Evolutionary conservation across 2,888 invertebrate species (phyloP).

Genomic region (Acronicta aceris): DNA sequence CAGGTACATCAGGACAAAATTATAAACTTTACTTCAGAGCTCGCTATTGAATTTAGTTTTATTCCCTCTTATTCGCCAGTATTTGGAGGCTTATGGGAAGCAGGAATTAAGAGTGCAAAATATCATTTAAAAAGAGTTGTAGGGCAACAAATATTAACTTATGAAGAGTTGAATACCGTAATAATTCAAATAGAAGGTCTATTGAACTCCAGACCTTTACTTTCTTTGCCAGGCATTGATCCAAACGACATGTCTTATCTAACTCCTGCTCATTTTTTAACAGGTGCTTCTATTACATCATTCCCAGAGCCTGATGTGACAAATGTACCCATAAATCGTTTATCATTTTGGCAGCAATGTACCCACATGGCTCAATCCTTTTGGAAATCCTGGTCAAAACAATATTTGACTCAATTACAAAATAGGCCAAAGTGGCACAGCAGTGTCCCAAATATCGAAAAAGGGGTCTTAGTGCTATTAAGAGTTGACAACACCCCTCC

Average conservation of each 20-base stretch:
- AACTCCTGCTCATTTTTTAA: slow-evolving; percentile 1
- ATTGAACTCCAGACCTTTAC: neutral
- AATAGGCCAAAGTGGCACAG: slow-evolving; percentile 7
- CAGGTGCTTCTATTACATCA: slow-evolving; percentile 6
- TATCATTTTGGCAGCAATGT: slow-evolving; percentile 2
- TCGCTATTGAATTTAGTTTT: neutral
- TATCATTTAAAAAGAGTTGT: neutral
- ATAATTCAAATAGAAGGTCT: neutral
- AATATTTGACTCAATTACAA: slow-evolving; percentile 13
- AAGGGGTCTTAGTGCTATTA: slow-evolving; percentile 8
- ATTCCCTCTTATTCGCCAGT: neutral
- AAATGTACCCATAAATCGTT: neutral
- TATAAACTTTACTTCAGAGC: neutral
- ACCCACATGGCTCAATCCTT: neutral
- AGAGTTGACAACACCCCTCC: slow-evolving; percentile 8
- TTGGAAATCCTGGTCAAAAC: slow-evolving; percentile 8
- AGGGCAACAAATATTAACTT: neutral
- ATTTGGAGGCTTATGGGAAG: neutral
- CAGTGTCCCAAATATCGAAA: slow-evolving; percentile 11
- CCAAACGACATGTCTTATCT: neutral
- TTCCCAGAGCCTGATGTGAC: slow-evolving; percentile 1
- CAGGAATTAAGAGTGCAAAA: neutral
- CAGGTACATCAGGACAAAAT: slow-evolving; percentile 3
- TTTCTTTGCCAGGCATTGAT: neutral
- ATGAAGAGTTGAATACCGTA: neutral